These are phyloP conservation scores for Lithophane semibrunnea DNA, from an alignment of 2,888 invertebrate genomes.

Conservation along the genomic window DNA sequence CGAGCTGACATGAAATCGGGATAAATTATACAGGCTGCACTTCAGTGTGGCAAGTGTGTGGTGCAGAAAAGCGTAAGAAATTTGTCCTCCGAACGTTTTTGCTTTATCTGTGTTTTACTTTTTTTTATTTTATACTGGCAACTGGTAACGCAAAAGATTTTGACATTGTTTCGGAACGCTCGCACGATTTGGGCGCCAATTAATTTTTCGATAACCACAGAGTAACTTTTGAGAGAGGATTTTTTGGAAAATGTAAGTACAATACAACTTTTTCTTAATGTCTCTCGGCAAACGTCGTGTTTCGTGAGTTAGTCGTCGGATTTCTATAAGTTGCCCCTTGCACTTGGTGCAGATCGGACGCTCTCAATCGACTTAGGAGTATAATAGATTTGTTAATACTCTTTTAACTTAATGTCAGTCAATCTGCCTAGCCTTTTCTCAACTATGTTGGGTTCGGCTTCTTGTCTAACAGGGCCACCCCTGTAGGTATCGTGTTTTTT, in stretches of 20 bases:
- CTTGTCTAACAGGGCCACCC: neutral
- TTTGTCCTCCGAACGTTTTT: slow-evolving; percentile 83
- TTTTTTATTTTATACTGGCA: slow-evolving; percentile 77
- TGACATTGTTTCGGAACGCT: slow-evolving; percentile 85
- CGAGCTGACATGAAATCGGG: neutral
- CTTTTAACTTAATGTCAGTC: too few species aligned
- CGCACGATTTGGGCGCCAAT: slow-evolving; percentile 85
- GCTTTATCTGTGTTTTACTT: slow-evolving; percentile 69
- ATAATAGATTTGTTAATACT: too few species aligned
- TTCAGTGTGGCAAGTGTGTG: slow-evolving; percentile 61
- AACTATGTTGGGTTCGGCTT: neutral
- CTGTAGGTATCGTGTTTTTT: too few species aligned
- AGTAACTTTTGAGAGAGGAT: slow-evolving; percentile 59
- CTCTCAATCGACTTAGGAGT: too few species aligned
- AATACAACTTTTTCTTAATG: too few species aligned
- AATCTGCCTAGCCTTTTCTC: too few species aligned
- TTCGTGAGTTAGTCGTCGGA: too few species aligned
- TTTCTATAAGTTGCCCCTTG: too few species aligned
- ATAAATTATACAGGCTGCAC: neutral
- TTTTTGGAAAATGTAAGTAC: too few species aligned
- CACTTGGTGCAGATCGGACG: too few species aligned
- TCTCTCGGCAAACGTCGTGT: too few species aligned
- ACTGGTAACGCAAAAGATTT: slow-evolving; percentile 85
- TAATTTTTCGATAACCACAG: slow-evolving; percentile 78
- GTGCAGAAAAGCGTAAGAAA: slow-evolving; percentile 87